Base-by-base conservation (phyloP, 2,797 vertebrate genomes). In the Melanotaenia nigrans region DNA sequence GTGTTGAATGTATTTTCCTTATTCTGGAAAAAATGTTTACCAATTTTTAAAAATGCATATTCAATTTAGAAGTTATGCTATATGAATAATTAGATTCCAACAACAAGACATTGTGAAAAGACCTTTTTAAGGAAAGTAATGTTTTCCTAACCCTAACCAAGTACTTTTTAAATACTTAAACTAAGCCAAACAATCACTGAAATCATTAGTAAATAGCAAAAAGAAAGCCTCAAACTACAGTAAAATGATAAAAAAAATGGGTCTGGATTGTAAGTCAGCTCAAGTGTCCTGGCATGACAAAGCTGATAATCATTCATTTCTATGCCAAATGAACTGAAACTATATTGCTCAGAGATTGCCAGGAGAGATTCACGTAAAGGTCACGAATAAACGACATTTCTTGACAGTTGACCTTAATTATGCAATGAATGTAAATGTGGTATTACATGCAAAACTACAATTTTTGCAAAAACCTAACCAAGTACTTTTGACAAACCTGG, bases 1-100 rank as follows among this genome's bases (percentile, higher is more conserved):
- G 78, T 42, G 58, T 59, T 75, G 54, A 22, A 38, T 13, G 18
- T 49, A 42, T 51, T 62, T 13, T 57, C 30, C 11, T 28, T 49
- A 33, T 18, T 33, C 67, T 38, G 65, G 32, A 1, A 63, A 73
- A 32, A 45, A 45, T 5, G 25, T 30, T 7, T 18, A 32, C 58
- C 11, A 55, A 1, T 40, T 56, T 32, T 42, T n/a, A 65, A 63
- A 6, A 6, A 30, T 53, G 58, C 0, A 53, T 53, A 38, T 28
- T 4, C 8, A 7, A 51, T 51, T 55, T 28, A 24, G 5, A 5
- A 30, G 7, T 55, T 13, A 30, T 55, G 53, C 25, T 14, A 28
- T 28, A 14, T 47, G 6, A n/a, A 53, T 12, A 25, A 24, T 11
- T 53, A 25, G 49, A 53, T 24, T 53, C 2, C 5, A 24, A 13